Base-by-base conservation (phyloP, 2,888 invertebrate species). In the Tipula unca region DNA sequence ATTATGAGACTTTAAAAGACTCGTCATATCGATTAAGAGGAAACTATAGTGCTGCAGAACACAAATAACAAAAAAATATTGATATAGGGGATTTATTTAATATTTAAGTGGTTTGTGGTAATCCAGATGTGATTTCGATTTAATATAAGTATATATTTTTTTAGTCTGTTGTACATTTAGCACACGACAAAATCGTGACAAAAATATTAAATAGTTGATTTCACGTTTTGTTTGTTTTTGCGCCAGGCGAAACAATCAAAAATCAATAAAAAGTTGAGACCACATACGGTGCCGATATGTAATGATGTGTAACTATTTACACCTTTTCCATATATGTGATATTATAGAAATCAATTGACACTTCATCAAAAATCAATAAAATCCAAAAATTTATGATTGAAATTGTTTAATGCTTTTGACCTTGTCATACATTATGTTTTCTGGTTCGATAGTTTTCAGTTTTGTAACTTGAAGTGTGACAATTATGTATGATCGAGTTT, bases 111-210 rank as follows among this genome's bases (percentile, higher is more conserved):
- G 69, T 69, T 69, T 69, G 69, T 69, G 69, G 69, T 69, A 69
- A 69, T 69, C 69, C 69, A 69, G 69, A 69, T 69, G 69, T 69
- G 25, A 69, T 69, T 69, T 69, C 69, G 69, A 69, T 69, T 25
- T 69, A 69, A 25, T 69, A 25, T 69, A n/a, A n/a, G n/a, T 69
- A n/a, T 48, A n/a, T 48, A 17, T 48, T 48, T 48, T 17, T n/a
- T 48, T 48, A 17, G 48, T 48, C 48, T 48, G 17, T 69, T 69
- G 14, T 25, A 69, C 69, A 69, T 69, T 69, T 69, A 69, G 69
- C 69, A 69, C 69, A 69, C 69, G 69, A 69, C 69, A 69, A 69
- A 69, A 69, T 69, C 69, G 69, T 69, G 69, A 69, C 69, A 69
- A 69, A 69, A 69, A 69, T 69, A 69, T 69, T 69, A 69, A 69